These are phyloP conservation scores for Ptychoptera contaminata DNA, from an alignment of 2,888 invertebrate species.

Conservation along the genomic window DNA sequence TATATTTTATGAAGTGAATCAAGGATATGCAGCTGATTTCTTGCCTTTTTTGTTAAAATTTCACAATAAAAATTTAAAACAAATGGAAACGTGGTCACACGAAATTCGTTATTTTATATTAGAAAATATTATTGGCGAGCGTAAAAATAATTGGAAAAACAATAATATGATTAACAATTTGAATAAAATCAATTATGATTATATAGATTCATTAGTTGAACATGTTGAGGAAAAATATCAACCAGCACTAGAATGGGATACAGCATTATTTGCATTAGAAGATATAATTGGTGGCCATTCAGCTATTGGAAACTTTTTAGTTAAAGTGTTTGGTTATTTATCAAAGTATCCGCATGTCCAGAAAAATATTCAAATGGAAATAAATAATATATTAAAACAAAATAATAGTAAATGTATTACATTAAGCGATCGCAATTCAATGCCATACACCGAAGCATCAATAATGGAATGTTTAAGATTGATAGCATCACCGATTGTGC, in stretches of 20 bases:
- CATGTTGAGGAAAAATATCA: conserved; percentile 30
- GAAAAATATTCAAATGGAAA: conserved; percentile 36
- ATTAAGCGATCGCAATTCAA: conserved; percentile 28
- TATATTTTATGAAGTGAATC: conserved; percentile 51
- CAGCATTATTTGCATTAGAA: conserved; percentile 25
- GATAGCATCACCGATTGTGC: conserved; percentile 50
- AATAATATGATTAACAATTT: conserved; percentile 9
- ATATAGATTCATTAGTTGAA: conserved; percentile 40
- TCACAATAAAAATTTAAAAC: conserved; percentile 33
- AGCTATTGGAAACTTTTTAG: conserved; percentile 44
- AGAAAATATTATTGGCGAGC: conserved; percentile 33
- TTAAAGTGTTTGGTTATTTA: conserved; percentile 40
- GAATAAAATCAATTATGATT: conserved; percentile 31
- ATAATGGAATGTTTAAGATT: conserved; percentile 44
- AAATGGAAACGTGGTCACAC: conserved; percentile 35
- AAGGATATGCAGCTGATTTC: conserved; percentile 49
- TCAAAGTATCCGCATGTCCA: conserved; percentile 37
- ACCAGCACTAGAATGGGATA: conserved; percentile 34
- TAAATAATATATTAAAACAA: conserved; percentile 15
- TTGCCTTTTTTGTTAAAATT: conserved; percentile 43
- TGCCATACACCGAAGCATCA: conserved; percentile 45
- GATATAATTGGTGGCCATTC: conserved; percentile 46
- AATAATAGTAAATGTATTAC: conserved; percentile 6
- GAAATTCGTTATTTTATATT: conserved; percentile 38
- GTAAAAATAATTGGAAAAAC: conserved; percentile 23